Percentiles rank a stretch among this genome's conserved stretches.
phyloP scores from a whole-genome alignment of 2,113 vertebrate species.

The Rhinogobius similis region DNA sequence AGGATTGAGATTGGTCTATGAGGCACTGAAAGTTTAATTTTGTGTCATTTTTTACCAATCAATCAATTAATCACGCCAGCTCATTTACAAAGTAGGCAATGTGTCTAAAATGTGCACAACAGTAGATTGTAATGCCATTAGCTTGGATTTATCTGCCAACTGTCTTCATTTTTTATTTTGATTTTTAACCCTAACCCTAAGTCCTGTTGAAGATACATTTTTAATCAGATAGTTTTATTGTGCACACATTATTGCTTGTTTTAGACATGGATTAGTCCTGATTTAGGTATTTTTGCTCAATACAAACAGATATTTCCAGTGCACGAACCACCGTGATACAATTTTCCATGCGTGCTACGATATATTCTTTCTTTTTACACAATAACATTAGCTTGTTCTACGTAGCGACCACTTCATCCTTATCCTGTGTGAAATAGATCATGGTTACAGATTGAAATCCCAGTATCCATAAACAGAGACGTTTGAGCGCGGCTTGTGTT shows the following conservation, averaged over 20 bases:
- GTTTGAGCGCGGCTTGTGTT: slow-evolving; percentile 65
- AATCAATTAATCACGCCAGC: background rate
- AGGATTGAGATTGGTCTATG: no score
- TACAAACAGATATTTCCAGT: background rate
- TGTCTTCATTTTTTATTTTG: no score
- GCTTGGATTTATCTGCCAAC: no score
- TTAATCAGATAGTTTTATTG: no score
- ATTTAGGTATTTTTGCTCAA: no score
- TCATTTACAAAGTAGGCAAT: background rate
- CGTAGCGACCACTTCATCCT: slow-evolving; percentile 15
- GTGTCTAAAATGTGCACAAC: background rate
- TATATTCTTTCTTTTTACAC: background rate
- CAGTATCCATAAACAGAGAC: slow-evolving; percentile 71
- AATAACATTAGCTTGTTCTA: slow-evolving; percentile 1
- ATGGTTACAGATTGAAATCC: slow-evolving; percentile 73
- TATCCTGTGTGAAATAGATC: slow-evolving; percentile 59
- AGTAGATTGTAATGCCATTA: background rate
- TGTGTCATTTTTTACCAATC: no score
- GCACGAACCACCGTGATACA: background rate
- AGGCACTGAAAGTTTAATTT: no score
- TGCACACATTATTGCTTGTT: no score
- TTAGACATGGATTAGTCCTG: background rate
- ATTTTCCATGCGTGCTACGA: background rate
- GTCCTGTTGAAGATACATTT: no score
- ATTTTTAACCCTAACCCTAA: no score